A percentile compares a stretch with the other conserved stretches of the same genome.
phyloP scores from a whole-genome alignment of 2,113 vertebrate genomes.

The Hemiprocne comata region DNA sequence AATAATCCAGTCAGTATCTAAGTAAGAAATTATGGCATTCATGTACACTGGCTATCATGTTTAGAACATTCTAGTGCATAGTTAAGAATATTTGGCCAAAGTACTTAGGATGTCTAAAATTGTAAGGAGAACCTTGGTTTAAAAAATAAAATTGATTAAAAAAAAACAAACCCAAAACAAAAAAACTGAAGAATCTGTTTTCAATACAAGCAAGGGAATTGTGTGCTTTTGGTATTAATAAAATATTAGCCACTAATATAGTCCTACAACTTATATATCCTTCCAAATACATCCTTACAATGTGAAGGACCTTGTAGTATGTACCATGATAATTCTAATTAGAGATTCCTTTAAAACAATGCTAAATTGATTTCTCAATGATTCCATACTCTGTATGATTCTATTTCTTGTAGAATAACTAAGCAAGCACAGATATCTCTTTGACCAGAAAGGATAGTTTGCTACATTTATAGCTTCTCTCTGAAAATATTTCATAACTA shows the following conservation, averaged over 20 bases:
- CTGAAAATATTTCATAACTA: neutral
- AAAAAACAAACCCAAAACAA: too few relatives aligned
- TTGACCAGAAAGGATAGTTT: neutral
- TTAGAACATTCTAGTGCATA: neutral
- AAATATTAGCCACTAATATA: neutral
- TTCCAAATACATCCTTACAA: neutral
- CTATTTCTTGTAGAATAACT: neutral
- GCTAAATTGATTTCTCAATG: neutral
- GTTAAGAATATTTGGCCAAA: neutral
- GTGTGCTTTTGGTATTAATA: neutral
- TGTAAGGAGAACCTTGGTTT: neutral
- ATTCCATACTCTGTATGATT: neutral
- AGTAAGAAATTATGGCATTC: neutral
- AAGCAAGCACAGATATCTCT: neutral
- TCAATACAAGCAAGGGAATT: neutral
- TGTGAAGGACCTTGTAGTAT: neutral
- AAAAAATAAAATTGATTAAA: neutral
- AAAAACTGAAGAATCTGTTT: neutral
- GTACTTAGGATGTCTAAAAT: neutral
- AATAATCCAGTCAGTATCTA: neutral
- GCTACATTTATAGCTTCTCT: neutral
- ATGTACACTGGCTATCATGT: neutral
- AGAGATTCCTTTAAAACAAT: neutral
- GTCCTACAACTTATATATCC: neutral
- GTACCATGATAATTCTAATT: neutral